Percentiles rank a stretch among this genome's conserved stretches.
Conservation (phyloP, 2,113 vertebrate species). For the Eulemur macaco region DNA sequence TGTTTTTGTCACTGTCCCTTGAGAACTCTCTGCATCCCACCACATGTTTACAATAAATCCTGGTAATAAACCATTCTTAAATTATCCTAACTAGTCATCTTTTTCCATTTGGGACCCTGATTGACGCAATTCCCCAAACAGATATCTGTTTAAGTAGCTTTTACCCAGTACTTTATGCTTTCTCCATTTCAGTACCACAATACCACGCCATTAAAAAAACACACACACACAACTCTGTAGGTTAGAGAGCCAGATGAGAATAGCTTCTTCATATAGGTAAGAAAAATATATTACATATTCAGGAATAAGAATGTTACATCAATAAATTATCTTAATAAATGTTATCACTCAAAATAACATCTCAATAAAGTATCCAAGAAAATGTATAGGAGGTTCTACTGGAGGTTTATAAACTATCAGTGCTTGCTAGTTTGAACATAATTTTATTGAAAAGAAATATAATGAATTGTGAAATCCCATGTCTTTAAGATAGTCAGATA, state of each 20-base stretch:
- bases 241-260: neutral
- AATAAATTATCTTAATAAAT: neutral
- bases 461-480: neutral
- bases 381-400: neutral
- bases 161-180: neutral
- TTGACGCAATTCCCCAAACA: neutral
- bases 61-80: neutral
- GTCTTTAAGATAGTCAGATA: neutral
- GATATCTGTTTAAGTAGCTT: neutral
- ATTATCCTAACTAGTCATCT: neutral
- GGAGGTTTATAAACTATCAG: neutral
- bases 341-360: neutral
- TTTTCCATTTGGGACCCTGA: neutral
- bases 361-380: neutral
- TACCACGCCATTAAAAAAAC: neutral
- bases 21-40: neutral
- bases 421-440: neutral
- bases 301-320: neutral
- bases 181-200: neutral
- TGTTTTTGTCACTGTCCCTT: neutral
- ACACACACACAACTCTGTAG: neutral
- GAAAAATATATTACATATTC: neutral
- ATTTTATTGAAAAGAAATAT: neutral
- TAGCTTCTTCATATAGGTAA: neutral
- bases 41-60: neutral